Evolutionary conservation across 2,113 vertebrate species (phyloP).

Genomic region (Cephalopterus ornatus): DNA sequence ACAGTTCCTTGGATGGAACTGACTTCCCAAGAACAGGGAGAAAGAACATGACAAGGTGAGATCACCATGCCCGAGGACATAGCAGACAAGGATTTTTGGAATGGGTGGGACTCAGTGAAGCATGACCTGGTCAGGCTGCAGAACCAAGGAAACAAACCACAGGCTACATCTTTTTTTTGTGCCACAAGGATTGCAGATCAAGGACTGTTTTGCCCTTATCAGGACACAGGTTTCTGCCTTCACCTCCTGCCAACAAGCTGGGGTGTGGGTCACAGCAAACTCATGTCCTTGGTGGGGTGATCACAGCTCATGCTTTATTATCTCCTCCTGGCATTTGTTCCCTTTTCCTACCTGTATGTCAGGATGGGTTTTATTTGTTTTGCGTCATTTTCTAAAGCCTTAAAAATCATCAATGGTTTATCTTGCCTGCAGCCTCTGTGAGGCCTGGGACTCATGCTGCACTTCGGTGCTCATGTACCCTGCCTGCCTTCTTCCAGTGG

Average conservation of each 20-base stretch:
- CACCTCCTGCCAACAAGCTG: background rate
- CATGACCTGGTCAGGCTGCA: background rate
- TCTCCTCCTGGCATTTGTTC: background rate
- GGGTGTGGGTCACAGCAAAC: background rate
- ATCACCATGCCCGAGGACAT: background rate
- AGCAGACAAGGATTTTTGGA: background rate
- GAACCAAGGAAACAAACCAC: background rate
- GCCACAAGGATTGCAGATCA: background rate
- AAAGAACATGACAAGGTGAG: background rate
- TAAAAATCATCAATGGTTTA: background rate
- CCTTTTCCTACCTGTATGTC: background rate
- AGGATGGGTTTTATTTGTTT: background rate
- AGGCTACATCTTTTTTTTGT: background rate
- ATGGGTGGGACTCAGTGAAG: background rate
- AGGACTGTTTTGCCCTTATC: background rate
- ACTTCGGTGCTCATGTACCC: background rate
- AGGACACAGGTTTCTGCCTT: background rate
- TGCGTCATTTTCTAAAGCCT: background rate
- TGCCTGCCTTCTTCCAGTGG: background rate
- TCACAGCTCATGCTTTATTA: rapidly evolving
- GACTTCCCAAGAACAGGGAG: background rate
- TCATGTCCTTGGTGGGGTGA: background rate
- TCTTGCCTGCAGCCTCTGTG: background rate
- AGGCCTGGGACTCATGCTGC: background rate
- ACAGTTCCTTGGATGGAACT: background rate